These are phyloP conservation scores for Novumbra hubbsi DNA, from an alignment of 2,797 vertebrate genomes.

Conservation along the genomic window DNA sequence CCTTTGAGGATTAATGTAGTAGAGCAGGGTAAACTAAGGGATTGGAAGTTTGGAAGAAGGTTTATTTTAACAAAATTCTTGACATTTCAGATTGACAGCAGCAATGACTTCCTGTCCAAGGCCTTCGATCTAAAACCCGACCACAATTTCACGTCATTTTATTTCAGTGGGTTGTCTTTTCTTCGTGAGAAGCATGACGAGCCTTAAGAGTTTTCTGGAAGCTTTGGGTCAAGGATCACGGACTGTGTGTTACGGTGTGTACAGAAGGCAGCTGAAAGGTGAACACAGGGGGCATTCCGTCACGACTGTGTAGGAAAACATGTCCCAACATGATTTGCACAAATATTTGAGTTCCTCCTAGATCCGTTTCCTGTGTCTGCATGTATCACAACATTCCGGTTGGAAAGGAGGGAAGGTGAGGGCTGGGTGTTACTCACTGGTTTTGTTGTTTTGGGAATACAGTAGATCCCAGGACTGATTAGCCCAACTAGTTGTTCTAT, in stretches of 20 bases:
- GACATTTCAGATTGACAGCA: background rate
- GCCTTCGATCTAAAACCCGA: background rate
- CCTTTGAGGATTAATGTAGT: slow-evolving; percentile 8
- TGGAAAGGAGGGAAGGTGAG: slow-evolving; percentile 1
- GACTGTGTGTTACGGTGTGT: background rate
- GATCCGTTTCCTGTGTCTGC: slow-evolving; percentile 16
- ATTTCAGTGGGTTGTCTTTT: background rate
- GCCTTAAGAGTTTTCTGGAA: background rate
- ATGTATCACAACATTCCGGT: background rate
- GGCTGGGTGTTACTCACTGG: background rate
- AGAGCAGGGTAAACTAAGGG: background rate
- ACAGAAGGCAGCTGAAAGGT: slow-evolving; percentile 1
- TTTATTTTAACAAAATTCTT: slow-evolving; percentile 1
- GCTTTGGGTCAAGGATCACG: slow-evolving; percentile 11
- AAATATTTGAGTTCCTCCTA: slow-evolving; percentile 14
- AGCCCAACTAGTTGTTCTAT: background rate
- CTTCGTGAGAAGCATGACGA: slow-evolving; percentile 2
- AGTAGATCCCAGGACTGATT: background rate
- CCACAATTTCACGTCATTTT: slow-evolving; percentile 7
- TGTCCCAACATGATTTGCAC: background rate
- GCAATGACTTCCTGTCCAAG: background rate
- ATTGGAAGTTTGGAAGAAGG: background rate
- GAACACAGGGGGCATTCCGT: background rate
- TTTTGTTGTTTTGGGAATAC: slow-evolving; percentile 2
- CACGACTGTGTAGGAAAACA: background rate